Conservation (phyloP, 1,140 invertebrate genomes). For the Rhopalosiphum maidis region DNA sequence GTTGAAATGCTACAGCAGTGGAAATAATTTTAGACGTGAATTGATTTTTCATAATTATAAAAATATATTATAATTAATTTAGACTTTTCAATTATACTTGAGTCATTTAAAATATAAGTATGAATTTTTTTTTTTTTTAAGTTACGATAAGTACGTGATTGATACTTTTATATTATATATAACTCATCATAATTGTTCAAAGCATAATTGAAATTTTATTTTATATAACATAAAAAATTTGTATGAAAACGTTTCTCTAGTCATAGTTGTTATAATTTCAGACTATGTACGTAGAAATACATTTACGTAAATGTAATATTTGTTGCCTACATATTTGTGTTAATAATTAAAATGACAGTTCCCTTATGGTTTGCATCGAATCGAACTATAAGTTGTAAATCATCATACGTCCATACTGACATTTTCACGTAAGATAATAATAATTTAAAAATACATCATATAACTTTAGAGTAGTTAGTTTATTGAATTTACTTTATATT, state of each 20-base stretch:
- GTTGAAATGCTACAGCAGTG: background rate
- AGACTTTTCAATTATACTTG: background rate
- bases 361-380: background rate
- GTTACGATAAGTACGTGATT: background rate
- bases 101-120: background rate
- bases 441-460: background rate
- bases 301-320: background rate
- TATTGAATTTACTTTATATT: background rate
- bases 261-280: conserved; percentile 26
- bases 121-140: background rate
- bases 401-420: background rate
- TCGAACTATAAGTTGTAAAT: too few species aligned
- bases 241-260: background rate
- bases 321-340: conserved; percentile 4
- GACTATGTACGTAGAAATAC: background rate
- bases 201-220: background rate
- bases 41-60: background rate
- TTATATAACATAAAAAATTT: background rate
- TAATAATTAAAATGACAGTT: background rate
- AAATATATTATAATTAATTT: background rate
- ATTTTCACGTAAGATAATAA: background rate
- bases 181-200: background rate
- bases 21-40: conserved; percentile 9
- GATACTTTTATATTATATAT: background rate
- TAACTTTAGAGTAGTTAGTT: background rate